A percentile compares a stretch with the other conserved stretches of the same genome.
Conservation (phyloP, 2,113 vertebrate species). For the Prunella fulvescens region DNA sequence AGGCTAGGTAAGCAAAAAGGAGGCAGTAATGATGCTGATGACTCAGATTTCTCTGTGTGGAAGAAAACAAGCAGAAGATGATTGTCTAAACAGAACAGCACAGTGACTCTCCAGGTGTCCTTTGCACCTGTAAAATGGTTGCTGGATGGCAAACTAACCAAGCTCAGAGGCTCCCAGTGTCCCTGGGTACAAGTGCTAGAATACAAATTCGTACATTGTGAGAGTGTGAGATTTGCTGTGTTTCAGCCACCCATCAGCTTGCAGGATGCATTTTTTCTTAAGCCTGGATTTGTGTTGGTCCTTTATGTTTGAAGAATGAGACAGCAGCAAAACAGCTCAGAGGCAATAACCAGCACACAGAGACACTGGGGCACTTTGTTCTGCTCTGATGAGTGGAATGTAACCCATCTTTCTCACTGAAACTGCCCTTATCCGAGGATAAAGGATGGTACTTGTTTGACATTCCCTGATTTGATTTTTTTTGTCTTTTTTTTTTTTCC, state of each 20-base stretch:
- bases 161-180: neutral
- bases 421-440: neutral
- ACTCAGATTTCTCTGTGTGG: constrained; percentile 10
- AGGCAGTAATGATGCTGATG: constrained; percentile 36
- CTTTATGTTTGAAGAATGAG: neutral
- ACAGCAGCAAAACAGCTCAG: neutral
- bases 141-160: neutral
- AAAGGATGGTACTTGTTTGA: neutral
- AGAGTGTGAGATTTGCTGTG: neutral
- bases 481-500: neutral
- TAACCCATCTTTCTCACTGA: neutral
- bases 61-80: neutral
- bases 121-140: neutral
- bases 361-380: neutral
- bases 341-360: neutral
- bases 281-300: neutral
- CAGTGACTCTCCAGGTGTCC: neutral
- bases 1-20: constrained; percentile 51
- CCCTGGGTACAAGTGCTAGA: neutral
- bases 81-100: neutral
- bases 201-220: neutral
- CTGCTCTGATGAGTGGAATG: neutral
- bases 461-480: fast-evolving
- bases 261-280: neutral
- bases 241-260: neutral